Conservation (phyloP, 2,113 vertebrate genomes). For the Ondatra zibethicus region DNA sequence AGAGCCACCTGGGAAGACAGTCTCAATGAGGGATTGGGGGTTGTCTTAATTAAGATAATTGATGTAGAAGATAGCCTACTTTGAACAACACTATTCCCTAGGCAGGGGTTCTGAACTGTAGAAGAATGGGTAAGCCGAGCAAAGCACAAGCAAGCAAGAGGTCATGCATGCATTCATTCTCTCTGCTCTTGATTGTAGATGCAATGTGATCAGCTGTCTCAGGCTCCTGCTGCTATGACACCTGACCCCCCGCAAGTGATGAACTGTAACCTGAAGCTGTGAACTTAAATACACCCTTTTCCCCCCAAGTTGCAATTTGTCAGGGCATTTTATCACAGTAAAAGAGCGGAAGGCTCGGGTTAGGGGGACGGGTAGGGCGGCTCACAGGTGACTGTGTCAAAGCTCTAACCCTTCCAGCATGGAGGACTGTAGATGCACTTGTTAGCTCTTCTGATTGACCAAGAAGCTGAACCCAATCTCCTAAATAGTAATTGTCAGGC, state of each 20-base stretch:
- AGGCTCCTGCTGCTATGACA: neutral
- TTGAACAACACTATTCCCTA: neutral
- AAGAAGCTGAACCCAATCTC: neutral
- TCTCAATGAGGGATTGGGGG: neutral
- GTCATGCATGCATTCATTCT: no score
- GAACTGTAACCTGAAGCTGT: no score
- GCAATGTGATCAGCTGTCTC: neutral
- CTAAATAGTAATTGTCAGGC: neutral
- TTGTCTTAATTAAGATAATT: neutral
- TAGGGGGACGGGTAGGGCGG: fast-evolving
- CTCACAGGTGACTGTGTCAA: no score
- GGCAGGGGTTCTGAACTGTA: neutral
- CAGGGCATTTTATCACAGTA: neutral
- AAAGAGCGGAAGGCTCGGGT: neutral
- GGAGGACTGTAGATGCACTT: neutral
- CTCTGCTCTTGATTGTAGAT: no score
- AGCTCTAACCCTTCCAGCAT: neutral
- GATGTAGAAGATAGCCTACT: neutral
- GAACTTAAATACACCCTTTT: neutral
- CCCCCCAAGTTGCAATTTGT: neutral
- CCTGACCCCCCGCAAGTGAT: neutral
- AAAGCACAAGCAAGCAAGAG: neutral
- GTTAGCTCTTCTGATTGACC: neutral
- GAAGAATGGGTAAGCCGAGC: no score
- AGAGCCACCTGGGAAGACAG: neutral